phyloP scores from a whole-genome alignment of 2,113 vertebrate species.

The Poecilia latipinna region DNA sequence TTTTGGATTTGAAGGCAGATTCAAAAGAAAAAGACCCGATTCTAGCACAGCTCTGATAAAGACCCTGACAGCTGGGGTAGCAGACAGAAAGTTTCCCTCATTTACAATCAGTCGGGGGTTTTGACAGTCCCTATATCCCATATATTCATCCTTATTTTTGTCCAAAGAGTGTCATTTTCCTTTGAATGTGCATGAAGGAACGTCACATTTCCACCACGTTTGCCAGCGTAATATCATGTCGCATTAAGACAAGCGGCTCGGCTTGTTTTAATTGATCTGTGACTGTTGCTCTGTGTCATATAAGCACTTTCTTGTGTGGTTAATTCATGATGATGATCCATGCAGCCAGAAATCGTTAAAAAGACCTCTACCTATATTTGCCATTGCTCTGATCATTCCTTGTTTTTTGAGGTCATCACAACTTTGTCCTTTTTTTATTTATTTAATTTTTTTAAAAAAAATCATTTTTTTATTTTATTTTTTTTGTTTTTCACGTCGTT shows the following conservation, averaged over 20 bases:
- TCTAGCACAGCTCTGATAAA: not conserved
- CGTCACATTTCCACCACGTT: slow-evolving; percentile 61
- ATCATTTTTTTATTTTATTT: slow-evolving; percentile 45
- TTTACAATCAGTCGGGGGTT: not conserved
- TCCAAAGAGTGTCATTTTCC: slow-evolving; percentile 43
- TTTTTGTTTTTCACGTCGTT: slow-evolving; percentile 70
- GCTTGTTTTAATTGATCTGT: slow-evolving; percentile 68
- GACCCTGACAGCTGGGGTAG: not conserved
- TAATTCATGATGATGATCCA: slow-evolving; percentile 18
- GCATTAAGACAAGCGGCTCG: slow-evolving; percentile 69
- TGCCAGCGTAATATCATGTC: slow-evolving; percentile 45
- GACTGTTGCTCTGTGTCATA: slow-evolving; percentile 56
- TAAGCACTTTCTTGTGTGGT: slow-evolving; percentile 50
- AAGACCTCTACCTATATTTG: slow-evolving; percentile 59
- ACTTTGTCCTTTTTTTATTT: slow-evolving; percentile 48
- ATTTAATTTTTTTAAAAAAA: no score
- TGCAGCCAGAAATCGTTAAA: not conserved
- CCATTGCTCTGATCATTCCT: slow-evolving; percentile 74
- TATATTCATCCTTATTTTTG: slow-evolving; percentile 50
- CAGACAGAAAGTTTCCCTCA: not conserved
- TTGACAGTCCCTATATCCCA: slow-evolving; percentile 25
- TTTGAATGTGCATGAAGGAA: slow-evolving; percentile 66
- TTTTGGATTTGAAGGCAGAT: not conserved
- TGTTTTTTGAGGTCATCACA: slow-evolving; percentile 73
- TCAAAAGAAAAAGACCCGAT: not conserved